Percentiles rank a stretch among this genome's conserved stretches.
Evolutionary conservation across 2,888 invertebrate genomes (phyloP).

Genomic region (Emesis furor): DNA sequence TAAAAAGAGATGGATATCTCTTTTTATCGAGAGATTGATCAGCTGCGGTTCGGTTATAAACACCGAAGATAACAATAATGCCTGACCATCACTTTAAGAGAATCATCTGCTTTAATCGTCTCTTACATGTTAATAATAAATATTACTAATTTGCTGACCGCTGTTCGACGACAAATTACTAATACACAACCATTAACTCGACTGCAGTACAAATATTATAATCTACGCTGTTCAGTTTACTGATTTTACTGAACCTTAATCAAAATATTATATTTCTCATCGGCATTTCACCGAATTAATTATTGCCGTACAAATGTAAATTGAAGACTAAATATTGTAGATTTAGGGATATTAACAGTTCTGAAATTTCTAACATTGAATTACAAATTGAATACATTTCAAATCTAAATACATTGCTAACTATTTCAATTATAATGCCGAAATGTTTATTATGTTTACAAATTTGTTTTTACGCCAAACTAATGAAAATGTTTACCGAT

Average conservation of each 20-base stretch:
- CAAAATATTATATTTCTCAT: neutral
- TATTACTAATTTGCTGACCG: neutral
- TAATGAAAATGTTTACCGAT: too few species aligned
- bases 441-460: neutral
- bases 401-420: neutral
- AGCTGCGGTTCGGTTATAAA: too few species aligned
- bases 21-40: too few species aligned
- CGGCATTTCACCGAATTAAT: neutral
- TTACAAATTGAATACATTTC: neutral
- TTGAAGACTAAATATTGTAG: neutral
- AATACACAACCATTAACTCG: neutral
- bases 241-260: neutral
- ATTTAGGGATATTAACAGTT: neutral
- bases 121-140: too few species aligned
- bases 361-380: neutral
- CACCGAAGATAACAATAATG: too few species aligned
- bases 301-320: neutral
- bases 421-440: neutral
- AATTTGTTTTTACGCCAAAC: neutral
- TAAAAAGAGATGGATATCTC: too few species aligned
- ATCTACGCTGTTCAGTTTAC: neutral
- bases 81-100: too few species aligned
- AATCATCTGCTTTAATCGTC: too few species aligned
- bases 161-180: neutral
- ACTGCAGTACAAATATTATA: neutral